Conservation (phyloP, 2,888 invertebrate genomes). For the Caenorhabditis becei region DNA sequence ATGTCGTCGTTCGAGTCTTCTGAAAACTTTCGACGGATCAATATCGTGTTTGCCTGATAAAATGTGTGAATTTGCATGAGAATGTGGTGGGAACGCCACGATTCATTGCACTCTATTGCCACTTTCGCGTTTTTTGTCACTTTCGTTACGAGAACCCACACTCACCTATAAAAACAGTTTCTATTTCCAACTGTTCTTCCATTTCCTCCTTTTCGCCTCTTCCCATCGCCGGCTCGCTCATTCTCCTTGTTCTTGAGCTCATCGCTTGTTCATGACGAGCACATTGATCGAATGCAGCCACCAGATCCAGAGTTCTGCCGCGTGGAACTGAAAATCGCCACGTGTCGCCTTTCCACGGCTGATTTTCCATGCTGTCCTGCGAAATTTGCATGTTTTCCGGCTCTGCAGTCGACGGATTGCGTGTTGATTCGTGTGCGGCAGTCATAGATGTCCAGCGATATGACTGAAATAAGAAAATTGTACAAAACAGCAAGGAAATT, state of each 20-base stretch:
- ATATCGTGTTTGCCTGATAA: no score
- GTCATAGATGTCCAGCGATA: constrained; percentile 48
- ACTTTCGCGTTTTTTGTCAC: no score
- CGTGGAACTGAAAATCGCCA: constrained; percentile 39
- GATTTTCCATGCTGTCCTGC: constrained; percentile 20
- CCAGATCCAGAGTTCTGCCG: constrained; percentile 39
- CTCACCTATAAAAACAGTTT: no score
- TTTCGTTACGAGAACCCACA: no score
- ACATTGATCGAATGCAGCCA: constrained; percentile 46
- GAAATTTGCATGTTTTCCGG: neutral
- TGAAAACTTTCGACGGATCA: neutral
- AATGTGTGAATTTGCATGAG: neutral
- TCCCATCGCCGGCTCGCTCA: constrained; percentile 53
- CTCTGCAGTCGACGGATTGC: neutral
- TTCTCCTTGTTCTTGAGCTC: constrained; percentile 29
- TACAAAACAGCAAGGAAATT: neutral
- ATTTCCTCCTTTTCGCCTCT: constrained; percentile 34
- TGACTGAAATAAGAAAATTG: constrained; percentile 23
- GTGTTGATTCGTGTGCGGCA: constrained; percentile 21
- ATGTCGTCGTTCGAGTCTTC: neutral
- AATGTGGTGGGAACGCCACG: no score
- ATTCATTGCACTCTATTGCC: no score
- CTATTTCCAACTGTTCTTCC: neutral
- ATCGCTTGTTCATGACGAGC: constrained; percentile 32
- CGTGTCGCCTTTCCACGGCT: constrained; percentile 36